A percentile compares a stretch with the other conserved stretches of the same genome.
phyloP scores from a whole-genome alignment of 1,140 invertebrate genomes.

The Lethrus apterus region DNA sequence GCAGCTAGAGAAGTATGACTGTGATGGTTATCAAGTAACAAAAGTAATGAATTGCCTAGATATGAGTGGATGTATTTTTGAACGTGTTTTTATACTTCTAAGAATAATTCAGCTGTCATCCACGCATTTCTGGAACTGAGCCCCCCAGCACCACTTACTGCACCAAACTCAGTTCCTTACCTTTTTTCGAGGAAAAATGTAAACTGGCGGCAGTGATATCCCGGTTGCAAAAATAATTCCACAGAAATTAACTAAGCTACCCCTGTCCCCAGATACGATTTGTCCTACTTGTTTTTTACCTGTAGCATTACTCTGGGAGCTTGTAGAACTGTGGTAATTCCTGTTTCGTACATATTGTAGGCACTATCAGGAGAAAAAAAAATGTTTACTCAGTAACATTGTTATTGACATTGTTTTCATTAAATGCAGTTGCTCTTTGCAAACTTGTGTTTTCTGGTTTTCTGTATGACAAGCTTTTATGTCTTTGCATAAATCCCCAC shows the following conservation, averaged over 20 bases:
- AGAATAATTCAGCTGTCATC: constrained; percentile 11
- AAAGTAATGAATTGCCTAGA: constrained; percentile 1
- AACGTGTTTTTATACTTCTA: constrained; percentile 12
- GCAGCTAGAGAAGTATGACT: constrained; percentile 24
- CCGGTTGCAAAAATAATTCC: constrained; percentile 34
- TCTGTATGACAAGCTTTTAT: background rate
- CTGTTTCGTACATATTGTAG: constrained; percentile 41
- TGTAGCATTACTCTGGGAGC: constrained; percentile 38
- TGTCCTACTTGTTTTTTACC: constrained; percentile 37
- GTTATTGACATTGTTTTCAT: too few species aligned
- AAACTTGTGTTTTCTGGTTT: constrained; percentile 5
- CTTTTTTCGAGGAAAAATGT: constrained; percentile 34
- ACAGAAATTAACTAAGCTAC: constrained; percentile 32
- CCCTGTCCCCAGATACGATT: constrained; percentile 35
- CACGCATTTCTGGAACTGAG: constrained; percentile 16
- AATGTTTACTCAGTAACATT: too few species aligned
- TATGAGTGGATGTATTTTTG: background rate
- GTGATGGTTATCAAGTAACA: constrained; percentile 21
- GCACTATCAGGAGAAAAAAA: constrained; percentile 36
- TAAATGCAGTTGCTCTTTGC: background rate
- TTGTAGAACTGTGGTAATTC: constrained; percentile 40
- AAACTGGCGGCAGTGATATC: constrained; percentile 32
- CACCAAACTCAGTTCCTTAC: constrained; percentile 29
- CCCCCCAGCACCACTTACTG: constrained; percentile 24
- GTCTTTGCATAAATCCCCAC: background rate